These are phyloP conservation scores for Dicentrarchus labrax DNA, from an alignment of 2,113 vertebrate genomes.

Conservation along the genomic window DNA sequence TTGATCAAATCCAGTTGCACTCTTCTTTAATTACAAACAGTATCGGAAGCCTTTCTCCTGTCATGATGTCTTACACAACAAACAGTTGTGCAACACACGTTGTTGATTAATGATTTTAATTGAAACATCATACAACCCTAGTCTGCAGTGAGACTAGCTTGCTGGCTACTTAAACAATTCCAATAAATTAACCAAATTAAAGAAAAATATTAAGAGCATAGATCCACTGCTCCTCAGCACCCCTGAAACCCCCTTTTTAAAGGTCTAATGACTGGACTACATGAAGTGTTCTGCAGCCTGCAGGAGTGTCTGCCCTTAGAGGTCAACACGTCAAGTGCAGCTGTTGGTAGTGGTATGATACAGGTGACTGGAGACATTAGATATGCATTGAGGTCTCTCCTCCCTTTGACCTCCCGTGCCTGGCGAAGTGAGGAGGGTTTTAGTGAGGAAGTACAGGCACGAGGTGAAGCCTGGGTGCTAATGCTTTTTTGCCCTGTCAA, in stretches of 20 bases:
- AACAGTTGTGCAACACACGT: not conserved
- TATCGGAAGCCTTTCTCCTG: not conserved
- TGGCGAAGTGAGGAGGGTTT: constrained; percentile 38
- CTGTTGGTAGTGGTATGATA: constrained; percentile 36
- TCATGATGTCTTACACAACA: not conserved
- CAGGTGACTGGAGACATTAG: constrained; percentile 59
- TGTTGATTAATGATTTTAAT: not conserved
- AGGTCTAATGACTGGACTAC: not conserved
- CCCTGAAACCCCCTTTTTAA: not conserved
- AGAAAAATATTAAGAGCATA: not conserved
- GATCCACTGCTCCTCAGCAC: not conserved
- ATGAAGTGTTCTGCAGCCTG: constrained; percentile 2
- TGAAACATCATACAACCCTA: not conserved
- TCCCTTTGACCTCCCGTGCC: constrained; percentile 55
- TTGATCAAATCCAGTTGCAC: not conserved
- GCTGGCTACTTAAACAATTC: not conserved
- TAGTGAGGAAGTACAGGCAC: constrained; percentile 50
- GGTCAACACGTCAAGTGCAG: constrained; percentile 41
- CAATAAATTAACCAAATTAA: not conserved
- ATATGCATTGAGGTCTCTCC: constrained; percentile 65
- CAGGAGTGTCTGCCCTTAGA: constrained; percentile 33
- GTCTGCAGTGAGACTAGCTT: not conserved
- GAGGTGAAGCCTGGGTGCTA: constrained; percentile 59
- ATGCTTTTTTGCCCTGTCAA: constrained; percentile 62
- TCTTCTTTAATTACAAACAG: not conserved